These are phyloP conservation scores for Lasioglossum villosulum DNA, from an alignment of 2,888 invertebrate species.

Conservation along the genomic window DNA sequence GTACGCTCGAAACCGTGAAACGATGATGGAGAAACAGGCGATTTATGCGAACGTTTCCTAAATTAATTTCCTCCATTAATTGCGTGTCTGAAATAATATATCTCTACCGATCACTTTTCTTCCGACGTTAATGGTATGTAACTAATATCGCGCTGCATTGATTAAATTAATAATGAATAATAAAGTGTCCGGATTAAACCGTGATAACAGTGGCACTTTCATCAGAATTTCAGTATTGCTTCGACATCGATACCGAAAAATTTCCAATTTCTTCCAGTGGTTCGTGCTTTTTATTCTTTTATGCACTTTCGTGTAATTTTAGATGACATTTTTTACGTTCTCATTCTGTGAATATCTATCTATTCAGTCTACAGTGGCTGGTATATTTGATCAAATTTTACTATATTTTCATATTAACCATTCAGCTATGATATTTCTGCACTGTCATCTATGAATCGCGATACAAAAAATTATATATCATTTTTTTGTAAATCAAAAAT, in stretches of 20 bases:
- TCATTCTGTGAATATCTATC: too few species aligned
- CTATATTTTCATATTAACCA: too few species aligned
- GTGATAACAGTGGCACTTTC: background rate
- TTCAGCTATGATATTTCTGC: too few species aligned
- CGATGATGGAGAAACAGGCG: background rate
- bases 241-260: background rate
- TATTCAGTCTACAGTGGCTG: too few species aligned
- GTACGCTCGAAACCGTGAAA: constrained; percentile 25
- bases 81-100: constrained; percentile 1
- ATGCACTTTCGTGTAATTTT: background rate
- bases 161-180: background rate
- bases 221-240: background rate
- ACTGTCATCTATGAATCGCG: too few species aligned
- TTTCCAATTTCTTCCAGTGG: background rate
- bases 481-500: too few species aligned
- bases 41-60: constrained; percentile 8
- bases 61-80: constrained; percentile 27
- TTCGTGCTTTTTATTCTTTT: background rate
- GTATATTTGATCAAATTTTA: too few species aligned
- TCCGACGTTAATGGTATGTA: background rate
- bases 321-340: background rate
- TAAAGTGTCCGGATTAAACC: background rate
- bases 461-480: too few species aligned
- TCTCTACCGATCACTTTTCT: background rate
- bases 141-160: constrained; percentile 1